These are phyloP conservation scores for Alexandromys fortis DNA, from an alignment of 2,113 vertebrate species.

Conservation along the genomic window DNA sequence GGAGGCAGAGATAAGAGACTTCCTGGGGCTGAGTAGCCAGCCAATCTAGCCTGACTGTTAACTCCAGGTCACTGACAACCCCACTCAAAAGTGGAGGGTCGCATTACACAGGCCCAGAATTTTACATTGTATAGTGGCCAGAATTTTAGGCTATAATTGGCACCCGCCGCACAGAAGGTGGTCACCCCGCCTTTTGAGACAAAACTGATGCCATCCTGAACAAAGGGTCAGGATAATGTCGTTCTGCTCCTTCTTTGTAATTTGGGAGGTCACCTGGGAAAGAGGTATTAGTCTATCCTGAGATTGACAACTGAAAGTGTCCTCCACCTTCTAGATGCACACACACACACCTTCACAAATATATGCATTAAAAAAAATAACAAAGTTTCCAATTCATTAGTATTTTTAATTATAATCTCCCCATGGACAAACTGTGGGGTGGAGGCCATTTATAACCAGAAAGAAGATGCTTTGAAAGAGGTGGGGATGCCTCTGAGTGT, in stretches of 20 bases:
- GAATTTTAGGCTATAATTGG: too few relatives aligned
- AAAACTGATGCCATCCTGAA: too few relatives aligned
- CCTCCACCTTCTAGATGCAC: background rate
- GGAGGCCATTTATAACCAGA: background rate
- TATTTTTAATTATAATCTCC: background rate
- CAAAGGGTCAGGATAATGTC: too few relatives aligned
- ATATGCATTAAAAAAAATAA: background rate
- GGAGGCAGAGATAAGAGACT: background rate
- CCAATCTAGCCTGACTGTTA: background rate
- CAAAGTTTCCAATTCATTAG: background rate
- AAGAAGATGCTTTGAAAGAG: background rate
- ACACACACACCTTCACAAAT: background rate
- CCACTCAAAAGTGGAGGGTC: background rate
- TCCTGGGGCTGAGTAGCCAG: background rate
- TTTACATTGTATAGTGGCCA: too few relatives aligned
- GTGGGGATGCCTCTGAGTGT: too few relatives aligned
- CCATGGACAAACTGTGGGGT: too few relatives aligned
- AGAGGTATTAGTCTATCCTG: too few relatives aligned
- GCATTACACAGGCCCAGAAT: too few relatives aligned
- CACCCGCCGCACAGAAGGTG: too few relatives aligned
- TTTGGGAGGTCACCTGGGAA: too few relatives aligned
- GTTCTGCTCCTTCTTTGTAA: too few relatives aligned
- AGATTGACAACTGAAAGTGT: background rate
- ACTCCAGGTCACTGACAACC: background rate
- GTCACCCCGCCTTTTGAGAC: too few relatives aligned